A percentile compares a stretch with the other conserved stretches of the same genome.
Evolutionary conservation across 2,797 vertebrate species (phyloP).

Genomic region (Telmatherina bonti): DNA sequence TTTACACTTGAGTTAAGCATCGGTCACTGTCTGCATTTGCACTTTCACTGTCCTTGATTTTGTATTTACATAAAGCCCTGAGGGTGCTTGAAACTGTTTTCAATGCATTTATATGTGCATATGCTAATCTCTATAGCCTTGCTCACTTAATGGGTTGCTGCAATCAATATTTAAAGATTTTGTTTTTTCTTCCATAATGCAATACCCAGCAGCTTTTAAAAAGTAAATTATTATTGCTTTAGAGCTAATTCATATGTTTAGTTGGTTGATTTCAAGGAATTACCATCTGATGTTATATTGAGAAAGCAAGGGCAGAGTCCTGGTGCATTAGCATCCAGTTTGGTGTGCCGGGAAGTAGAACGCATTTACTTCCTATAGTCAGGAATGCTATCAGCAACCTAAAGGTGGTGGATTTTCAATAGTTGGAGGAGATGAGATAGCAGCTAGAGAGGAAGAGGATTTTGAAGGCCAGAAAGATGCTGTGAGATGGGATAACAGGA

Average conservation of each 20-base stretch:
- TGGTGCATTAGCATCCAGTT: background rate
- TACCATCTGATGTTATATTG: constrained; percentile 10
- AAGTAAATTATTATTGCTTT: constrained; percentile 17
- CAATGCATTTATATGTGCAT: constrained; percentile 30
- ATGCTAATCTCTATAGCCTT: constrained; percentile 17
- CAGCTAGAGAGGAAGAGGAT: constrained; percentile 24
- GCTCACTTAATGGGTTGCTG: constrained; percentile 15
- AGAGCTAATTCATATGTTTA: constrained; percentile 36
- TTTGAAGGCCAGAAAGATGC: constrained; percentile 34
- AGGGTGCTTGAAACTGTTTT: constrained; percentile 29
- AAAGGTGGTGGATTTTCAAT: constrained; percentile 50
- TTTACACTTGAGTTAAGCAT: constrained; percentile 24
- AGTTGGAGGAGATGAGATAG: constrained; percentile 38
- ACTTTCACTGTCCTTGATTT: constrained; percentile 42
- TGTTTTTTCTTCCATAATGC: constrained; percentile 27
- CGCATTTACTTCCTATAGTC: constrained; percentile 29
- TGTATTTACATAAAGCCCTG: constrained; percentile 26
- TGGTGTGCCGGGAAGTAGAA: background rate
- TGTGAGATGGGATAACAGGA: constrained; percentile 25
- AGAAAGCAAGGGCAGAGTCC: background rate
- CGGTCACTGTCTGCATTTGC: constrained; percentile 28
- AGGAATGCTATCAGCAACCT: constrained; percentile 37
- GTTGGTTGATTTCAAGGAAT: constrained; percentile 34
- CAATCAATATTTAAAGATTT: constrained; percentile 60
- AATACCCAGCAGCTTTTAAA: constrained; percentile 21